phyloP scores from a whole-genome alignment of 2,113 vertebrate genomes.

The Neotragus moschatus region DNA sequence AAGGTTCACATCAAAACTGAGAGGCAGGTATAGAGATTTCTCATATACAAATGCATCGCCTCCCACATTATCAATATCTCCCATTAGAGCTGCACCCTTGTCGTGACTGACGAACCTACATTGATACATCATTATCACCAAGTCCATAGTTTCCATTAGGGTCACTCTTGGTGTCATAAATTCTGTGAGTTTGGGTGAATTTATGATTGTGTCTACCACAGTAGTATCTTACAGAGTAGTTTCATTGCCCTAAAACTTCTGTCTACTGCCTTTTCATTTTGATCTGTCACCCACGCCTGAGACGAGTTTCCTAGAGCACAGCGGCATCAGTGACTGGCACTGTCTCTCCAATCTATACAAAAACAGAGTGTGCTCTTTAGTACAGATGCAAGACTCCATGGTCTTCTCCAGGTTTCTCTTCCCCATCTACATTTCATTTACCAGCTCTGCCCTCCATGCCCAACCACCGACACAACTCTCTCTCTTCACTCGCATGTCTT shows the following conservation, averaged over 20 bases:
- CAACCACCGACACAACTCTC: not conserved
- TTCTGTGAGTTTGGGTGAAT: not conserved
- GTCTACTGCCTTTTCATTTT: not conserved
- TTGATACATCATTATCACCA: not conserved
- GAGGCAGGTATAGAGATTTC: not conserved
- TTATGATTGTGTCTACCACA: not conserved
- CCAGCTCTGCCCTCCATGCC: not conserved
- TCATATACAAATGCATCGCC: not conserved
- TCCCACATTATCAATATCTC: not conserved
- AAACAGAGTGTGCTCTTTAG: not conserved
- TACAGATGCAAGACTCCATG: not conserved
- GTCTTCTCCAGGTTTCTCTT: not conserved
- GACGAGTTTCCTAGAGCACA: not conserved
- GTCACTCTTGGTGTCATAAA: not conserved
- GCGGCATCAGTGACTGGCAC: not conserved
- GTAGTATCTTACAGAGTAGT: not conserved
- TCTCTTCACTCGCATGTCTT: not conserved
- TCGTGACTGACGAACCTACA: not conserved
- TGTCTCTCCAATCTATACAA: not conserved
- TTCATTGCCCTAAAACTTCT: not conserved
- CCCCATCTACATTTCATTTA: not conserved
- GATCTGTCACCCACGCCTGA: not conserved
- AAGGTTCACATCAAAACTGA: not conserved
- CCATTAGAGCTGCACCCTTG: not conserved
- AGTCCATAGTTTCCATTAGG: not conserved